These are phyloP conservation scores for Melanotaenia trifasciata DNA, from an alignment of 2,797 vertebrate genomes.

Conservation along the genomic window DNA sequence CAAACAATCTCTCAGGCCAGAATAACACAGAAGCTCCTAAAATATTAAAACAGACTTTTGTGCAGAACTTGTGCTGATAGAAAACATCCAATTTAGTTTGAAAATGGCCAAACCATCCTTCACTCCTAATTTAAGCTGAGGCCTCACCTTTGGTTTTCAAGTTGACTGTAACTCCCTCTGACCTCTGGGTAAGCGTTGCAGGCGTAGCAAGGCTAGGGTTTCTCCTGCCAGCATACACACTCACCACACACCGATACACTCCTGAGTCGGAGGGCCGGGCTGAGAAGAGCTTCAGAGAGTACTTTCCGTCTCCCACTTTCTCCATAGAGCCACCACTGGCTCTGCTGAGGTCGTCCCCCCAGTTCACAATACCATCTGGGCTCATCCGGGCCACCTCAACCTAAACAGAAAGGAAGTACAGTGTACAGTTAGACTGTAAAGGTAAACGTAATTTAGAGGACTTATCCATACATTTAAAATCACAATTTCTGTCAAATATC, in stretches of 20 bases:
- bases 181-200: constrained; percentile 81
- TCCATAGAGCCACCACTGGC: constrained; percentile 81
- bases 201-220: constrained; percentile 68
- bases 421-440: background rate
- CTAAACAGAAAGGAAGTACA: constrained; percentile 42
- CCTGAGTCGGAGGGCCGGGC: constrained; percentile 80
- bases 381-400: constrained; percentile 85
- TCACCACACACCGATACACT: constrained; percentile 82
- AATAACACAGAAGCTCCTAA: background rate
- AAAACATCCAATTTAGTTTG: background rate
- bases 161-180: constrained; percentile 82
- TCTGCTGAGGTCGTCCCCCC: constrained; percentile 85
- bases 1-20: background rate
- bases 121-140: background rate
- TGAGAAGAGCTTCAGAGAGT: constrained; percentile 82
- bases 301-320: constrained; percentile 77
- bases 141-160: constrained; percentile 82
- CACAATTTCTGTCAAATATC: background rate
- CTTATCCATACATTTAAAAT: background rate
- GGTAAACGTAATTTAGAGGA: background rate
- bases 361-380: constrained; percentile 81
- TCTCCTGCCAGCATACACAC: constrained; percentile 78
- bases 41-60: background rate
- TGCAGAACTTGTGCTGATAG: background rate
- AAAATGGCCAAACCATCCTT: background rate